Base-by-base conservation (phyloP, 2,888 invertebrate genomes). In the Lithosia quadra region DNA sequence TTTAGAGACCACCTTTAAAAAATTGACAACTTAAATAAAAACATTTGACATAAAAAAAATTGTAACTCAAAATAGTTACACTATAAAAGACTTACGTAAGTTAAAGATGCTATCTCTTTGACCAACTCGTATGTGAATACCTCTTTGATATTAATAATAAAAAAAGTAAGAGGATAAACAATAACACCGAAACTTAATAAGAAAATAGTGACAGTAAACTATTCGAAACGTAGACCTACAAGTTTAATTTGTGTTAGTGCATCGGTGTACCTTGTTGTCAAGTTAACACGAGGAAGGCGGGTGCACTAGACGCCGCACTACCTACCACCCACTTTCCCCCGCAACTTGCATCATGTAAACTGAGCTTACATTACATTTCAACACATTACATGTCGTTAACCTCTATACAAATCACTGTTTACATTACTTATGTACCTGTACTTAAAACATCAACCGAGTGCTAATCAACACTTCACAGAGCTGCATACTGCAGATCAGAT, bases 361-460 rank as follows among this genome's bases (percentile, higher is more conserved):
- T 62, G 70, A 80, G 79, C 82, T 83, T 84, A 79, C 70, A 74
- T 65, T 80, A 81, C 70, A 76, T 86, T 80, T 80, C 83, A 85
- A 83, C 81, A 81, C 81, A 75, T 79, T 76, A 77, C 80, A 79
- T 81, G 86, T 85, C 86, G 82, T 84, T 86, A 84, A 86, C 86
- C 85, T 84, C 78, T 83, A 82, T 80, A 86, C 83, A 85, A 85
- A 84, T 82, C 78, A 79, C 69, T 81, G 86, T 84, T 83, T 85
- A 82, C 81, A 83, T 83, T 85, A 82, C 76, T 72, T 72, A 77
- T 77, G 68, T 70, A 73, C 77, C 78, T 75, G 71, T 79, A 78
- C 77, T 81, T 80, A 84, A 81, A 83, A 77, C 77, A 79, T 75
- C 77, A 80, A 78, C 78, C 55, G 68, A 78, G 80, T 81, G 84